Evolutionary conservation across 2,888 invertebrate species (phyloP), one percentile per base, ranked within the genome.

Genomic region (Agelastica alni): DNA sequence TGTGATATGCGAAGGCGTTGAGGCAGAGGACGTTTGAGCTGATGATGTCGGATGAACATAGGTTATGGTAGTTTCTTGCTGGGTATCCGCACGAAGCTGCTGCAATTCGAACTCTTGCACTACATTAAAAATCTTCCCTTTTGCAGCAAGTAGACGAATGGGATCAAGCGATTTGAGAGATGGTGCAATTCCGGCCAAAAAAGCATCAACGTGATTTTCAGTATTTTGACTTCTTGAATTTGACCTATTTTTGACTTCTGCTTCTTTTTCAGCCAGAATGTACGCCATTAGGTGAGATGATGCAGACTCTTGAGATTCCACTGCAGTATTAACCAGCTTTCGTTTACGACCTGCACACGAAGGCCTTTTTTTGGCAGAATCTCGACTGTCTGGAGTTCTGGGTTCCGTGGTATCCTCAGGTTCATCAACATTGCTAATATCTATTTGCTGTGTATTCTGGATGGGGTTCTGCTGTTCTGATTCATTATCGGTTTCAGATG

Each of bases 241-340:
- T 45, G 10, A 14, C 22, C 7, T 22, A n/a, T n/a, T n/a, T n/a
- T n/a, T n/a, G n/a, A n/a, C n/a, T 4, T 56, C 51, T 16, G 55
- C 56, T 56, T 62, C 42, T 60, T 60, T 65, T 55, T 65, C 61
- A 28, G 56, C 57, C 48, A 66, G 48, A 44, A 64, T 56, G 41
- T 58, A 66, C 5, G 62, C 46, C 60, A 65, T 64, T 22, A 64
- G 60, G 31, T 62, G 59, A 41, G 41, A 39, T 31, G 59, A 42
- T 41, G 59, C 37, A 32, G 58, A 55, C 5, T 64, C 62, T 59
- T 53, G 37, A 18, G 45, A 14, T 56, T 42, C 42, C 37, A 31
- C 30, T 44, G 41, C 22, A 32, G 31, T 45, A n/a, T n/a, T n/a
- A 9, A 20, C 39, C 30, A 39, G 20, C 39, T 46, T 42, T 14